Percentiles rank a stretch among this genome's conserved stretches.
These are phyloP conservation scores for Diplosoma virens DNA, from an alignment of 23 tunicate species.

Conservation along the genomic window DNA sequence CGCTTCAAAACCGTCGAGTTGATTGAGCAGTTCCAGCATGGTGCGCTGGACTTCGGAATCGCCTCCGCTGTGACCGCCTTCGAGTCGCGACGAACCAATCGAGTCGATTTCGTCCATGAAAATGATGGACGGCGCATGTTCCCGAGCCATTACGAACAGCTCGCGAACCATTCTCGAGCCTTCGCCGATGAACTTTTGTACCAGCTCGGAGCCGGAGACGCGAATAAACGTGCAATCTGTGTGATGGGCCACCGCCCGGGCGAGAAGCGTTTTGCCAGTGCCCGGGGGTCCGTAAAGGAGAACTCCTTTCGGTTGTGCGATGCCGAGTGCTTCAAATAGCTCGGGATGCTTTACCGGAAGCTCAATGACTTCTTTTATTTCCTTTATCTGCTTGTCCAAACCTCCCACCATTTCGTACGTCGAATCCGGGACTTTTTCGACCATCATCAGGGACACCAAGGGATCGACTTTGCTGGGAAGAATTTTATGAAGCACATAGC, in stretches of 20 bases:
- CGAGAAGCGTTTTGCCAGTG: conserved; percentile 86
- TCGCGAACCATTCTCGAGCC: conserved; percentile 98
- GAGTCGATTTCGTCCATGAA: conserved; percentile 99
- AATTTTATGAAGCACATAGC: conserved; percentile 89
- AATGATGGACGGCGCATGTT: conserved; percentile 94
- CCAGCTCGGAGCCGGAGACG: conserved; percentile 95
- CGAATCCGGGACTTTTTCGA: conserved; percentile 98
- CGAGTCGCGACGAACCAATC: conserved; percentile 90
- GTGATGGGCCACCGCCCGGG: conserved; percentile 98
- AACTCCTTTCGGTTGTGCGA: conserved; percentile 98
- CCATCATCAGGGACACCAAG: conserved; percentile 97
- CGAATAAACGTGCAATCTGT: conserved; percentile 97
- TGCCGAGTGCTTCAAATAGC: conserved; percentile 95
- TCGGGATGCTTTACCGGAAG: conserved; percentile 98
- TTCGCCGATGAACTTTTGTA: conserved; percentile 96
- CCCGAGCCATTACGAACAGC: conserved; percentile 96
- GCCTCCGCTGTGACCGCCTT: conserved; percentile 92
- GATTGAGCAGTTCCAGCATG: conserved; percentile 92
- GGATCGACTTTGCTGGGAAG: conserved; percentile 97
- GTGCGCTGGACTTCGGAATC: conserved; percentile 98
- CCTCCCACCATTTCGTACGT: conserved; percentile 99
- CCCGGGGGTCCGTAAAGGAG: conserved; percentile 96
- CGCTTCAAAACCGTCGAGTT: conserved; percentile 95
- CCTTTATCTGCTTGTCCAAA: conserved; percentile 95
- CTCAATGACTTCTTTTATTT: conserved; percentile 98